phyloP scores from a whole-genome alignment of 2,888 invertebrate species.

The Noctua fimbriata region DNA sequence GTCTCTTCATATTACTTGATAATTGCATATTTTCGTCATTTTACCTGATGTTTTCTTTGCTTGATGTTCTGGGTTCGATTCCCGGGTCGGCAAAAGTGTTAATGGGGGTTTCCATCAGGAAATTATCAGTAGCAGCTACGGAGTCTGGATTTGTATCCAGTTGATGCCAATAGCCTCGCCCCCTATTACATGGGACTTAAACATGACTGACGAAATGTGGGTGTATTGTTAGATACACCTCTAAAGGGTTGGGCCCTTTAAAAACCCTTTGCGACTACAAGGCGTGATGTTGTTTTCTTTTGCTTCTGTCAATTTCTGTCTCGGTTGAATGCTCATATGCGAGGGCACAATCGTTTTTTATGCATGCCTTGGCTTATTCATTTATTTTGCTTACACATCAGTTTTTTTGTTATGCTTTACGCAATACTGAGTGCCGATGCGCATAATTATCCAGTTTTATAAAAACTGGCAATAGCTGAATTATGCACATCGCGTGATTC shows the following conservation, averaged over 20 bases:
- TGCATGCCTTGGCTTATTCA: not conserved
- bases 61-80: too few species aligned
- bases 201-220: not conserved
- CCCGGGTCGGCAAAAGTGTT: too few species aligned
- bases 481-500: not conserved
- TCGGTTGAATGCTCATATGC: not conserved
- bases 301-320: slow-evolving; percentile 1
- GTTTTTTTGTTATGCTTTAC: not conserved
- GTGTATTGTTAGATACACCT: not conserved
- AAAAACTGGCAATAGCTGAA: too few species aligned
- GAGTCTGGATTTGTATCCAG: too few species aligned
- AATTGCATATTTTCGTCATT: too few species aligned
- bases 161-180: too few species aligned
- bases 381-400: not conserved
- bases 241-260: too few species aligned
- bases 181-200: not conserved
- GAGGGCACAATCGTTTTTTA: not conserved
- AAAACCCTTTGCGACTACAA: not conserved
- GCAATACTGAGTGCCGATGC: not conserved
- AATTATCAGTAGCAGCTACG: too few species aligned
- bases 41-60: too few species aligned
- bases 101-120: too few species aligned
- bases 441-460: not conserved
- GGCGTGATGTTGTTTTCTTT: not conserved
- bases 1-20: too few species aligned